Evolutionary conservation across 53 echinoderm and acorn worm species (phyloP), one percentile per base, ranked within the genome.

Genomic region (Stichopus horrens): DNA sequence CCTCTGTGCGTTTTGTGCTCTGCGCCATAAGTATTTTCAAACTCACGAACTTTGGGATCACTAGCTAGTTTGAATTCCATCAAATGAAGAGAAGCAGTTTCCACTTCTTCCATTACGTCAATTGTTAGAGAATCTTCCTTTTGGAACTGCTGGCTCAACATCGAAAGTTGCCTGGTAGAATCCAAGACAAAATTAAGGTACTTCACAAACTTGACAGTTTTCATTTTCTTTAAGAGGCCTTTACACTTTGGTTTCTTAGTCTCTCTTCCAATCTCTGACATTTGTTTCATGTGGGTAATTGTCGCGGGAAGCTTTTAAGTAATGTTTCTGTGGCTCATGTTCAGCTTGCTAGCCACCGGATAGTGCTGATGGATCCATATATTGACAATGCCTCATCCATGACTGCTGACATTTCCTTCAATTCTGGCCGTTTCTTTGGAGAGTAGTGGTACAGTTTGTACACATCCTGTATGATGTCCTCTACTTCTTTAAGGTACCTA

Each of bases 121-220:
- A 76, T 76, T 9, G 4, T 76, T 16, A 76, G 76, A 9, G 76
- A 20, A 22, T 76, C 76, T 21, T 76, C 76, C 76, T 76, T 76
- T 22, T 76, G 76, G 76, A 76, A 76, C 76, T 76, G 2, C 76
- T 76, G 76, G 76, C 76, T 76, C 19, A 76, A 22, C 18, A 76
- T 20, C 18, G 76, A 76, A n/a, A 76, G 76, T 22, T 76, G 76
- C 76, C n/a, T 76, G 18, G 76, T 76, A 22, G 4, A 76, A 22
- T 76, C 76, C 9, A 22, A 18, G 9, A 76, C 76, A 76, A 76
- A 22, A 4, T 76, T 16, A 9, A 76, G 22, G 76, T 76, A 76
- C n/a, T 4, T 16, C 78, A 77, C 51, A 3, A 77, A 77, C 78
- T 77, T 77, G 9, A 77, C 19, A 5, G 51, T 8, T 53, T 77